Conservation (phyloP, 1,140 invertebrate species). For the Drosophila novamexicana region DNA sequence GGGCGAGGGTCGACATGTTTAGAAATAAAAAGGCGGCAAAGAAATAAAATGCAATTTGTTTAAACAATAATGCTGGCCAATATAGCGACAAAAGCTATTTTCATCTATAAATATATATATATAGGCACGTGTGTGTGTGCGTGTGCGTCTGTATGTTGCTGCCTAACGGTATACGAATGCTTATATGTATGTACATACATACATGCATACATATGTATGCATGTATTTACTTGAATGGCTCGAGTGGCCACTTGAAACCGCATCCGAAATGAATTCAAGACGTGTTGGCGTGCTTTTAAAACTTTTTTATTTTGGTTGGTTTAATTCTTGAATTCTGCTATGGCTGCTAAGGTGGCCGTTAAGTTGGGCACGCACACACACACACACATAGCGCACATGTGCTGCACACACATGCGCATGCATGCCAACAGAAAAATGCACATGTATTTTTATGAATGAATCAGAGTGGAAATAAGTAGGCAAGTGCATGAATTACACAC, state of each 20-base stretch:
- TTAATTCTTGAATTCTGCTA: constrained; percentile 31
- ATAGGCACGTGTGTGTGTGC: constrained; percentile 4
- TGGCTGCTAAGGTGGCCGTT: constrained; percentile 22
- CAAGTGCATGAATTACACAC: constrained; percentile 19
- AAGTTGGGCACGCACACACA: constrained; percentile 1
- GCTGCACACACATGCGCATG: background rate
- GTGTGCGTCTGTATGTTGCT: constrained; percentile 7
- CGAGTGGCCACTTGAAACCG: constrained; percentile 46
- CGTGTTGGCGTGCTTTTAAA: constrained; percentile 25
- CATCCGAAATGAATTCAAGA: constrained; percentile 43
- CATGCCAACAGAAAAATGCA: background rate
- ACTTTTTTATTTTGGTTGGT: constrained; percentile 18
- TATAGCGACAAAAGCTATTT: constrained; percentile 11
- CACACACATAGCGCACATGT: too few relatives aligned
- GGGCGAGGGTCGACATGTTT: constrained; percentile 19
- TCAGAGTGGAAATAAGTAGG: constrained; percentile 77
- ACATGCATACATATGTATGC: background rate
- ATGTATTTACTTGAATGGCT: constrained; percentile 26
- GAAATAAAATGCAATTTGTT: constrained; percentile 47
- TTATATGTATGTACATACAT: background rate
- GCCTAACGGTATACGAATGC: constrained; percentile 6
- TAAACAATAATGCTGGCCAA: constrained; percentile 20
- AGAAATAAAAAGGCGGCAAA: constrained; percentile 4
- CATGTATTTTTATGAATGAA: constrained; percentile 72
- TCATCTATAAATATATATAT: constrained; percentile 1